Evolutionary conservation across 1,140 invertebrate species (phyloP).

Genomic region (Drosophila suzukii): DNA sequence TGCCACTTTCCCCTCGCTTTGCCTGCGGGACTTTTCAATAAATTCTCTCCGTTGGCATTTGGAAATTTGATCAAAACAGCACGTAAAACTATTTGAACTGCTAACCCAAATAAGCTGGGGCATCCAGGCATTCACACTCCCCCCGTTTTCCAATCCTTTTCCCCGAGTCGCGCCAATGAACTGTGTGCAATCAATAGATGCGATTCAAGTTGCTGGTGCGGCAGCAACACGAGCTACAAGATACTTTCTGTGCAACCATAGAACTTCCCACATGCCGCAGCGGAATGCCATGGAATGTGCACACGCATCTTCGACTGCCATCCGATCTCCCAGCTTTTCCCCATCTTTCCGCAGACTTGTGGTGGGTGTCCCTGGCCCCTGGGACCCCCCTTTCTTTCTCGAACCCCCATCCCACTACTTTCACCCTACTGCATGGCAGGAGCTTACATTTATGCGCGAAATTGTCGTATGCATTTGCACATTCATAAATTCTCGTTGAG

Average conservation of each 20-base stretch:
- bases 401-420: neutral
- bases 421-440: conserved; percentile 35
- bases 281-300: conserved; percentile 73
- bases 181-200: conserved; percentile 77
- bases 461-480: conserved; percentile 83
- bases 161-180: conserved; percentile 61
- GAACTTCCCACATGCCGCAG: conserved; percentile 72
- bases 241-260: conserved; percentile 68
- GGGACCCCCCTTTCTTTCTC: neutral
- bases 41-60: conserved; percentile 70
- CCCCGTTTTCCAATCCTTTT: conserved; percentile 26
- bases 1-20: conserved; percentile 15
- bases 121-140: conserved; percentile 30
- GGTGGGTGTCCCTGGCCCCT: conserved; percentile 52
- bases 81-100: conserved; percentile 81
- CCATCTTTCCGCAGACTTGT: conserved; percentile 44
- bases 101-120: conserved; percentile 71
- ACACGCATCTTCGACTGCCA: conserved; percentile 78
- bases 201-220: conserved; percentile 43
- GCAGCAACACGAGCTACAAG: conserved; percentile 65
- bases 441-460: conserved; percentile 82
- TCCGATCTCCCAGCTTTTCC: conserved; percentile 35
- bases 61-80: conserved; percentile 72
- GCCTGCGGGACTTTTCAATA: conserved; percentile 61
- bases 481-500: conserved; percentile 83